Base-by-base conservation (phyloP, 2,888 invertebrate species). In the Phragmatobia fuliginosa region DNA sequence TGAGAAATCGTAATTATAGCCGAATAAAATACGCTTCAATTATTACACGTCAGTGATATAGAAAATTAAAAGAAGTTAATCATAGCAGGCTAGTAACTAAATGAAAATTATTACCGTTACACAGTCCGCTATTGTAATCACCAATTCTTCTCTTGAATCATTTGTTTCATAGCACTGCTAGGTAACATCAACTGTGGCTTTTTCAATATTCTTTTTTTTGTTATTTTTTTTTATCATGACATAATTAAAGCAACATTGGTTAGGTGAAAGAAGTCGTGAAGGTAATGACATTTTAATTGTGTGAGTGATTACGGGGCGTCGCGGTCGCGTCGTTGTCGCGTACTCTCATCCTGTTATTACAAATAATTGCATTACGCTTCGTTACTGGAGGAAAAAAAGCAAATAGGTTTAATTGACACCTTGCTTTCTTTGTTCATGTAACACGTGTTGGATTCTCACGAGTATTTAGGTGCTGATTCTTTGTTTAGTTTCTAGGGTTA, bases 251-350 rank as follows among this genome's bases (percentile, higher is more conserved):
- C 86, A 82, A 84, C 84, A 83, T 85, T 81, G 88, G 88, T 88
- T 91, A 94, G 91, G 94, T 93, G 93, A 94, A 94, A 94, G 93
- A 93, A 91, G 89, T 84, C 82, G 87, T 83, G 83, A 58, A 88
- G 87, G 90, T 94, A 94, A 95, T 92, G 95, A 93, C 94, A 94
- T 94, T 94, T 94, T 95, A 95, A 95, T 95, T 94, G 94, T 94
- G 90, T 84, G 83, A 85, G 88, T 91, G 92, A 94, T 94, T 93
- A 91, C 90, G 78, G 89, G 88, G 89, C 90, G 90, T 87, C 87
- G 87, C 81, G 80, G 90, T 87, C 87, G 87, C 81, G 80, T 81
- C 84, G 85, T 87, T 88, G 88, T 92, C 94, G 93, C 93, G 89
- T 89, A 88, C 85, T 90, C 90, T 91, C 94, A 93, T 95, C 94